Percentiles rank a stretch among this genome's conserved stretches.
phyloP scores from a whole-genome alignment of 2,888 invertebrate genomes.

The Chrysopilus asiliformis region DNA sequence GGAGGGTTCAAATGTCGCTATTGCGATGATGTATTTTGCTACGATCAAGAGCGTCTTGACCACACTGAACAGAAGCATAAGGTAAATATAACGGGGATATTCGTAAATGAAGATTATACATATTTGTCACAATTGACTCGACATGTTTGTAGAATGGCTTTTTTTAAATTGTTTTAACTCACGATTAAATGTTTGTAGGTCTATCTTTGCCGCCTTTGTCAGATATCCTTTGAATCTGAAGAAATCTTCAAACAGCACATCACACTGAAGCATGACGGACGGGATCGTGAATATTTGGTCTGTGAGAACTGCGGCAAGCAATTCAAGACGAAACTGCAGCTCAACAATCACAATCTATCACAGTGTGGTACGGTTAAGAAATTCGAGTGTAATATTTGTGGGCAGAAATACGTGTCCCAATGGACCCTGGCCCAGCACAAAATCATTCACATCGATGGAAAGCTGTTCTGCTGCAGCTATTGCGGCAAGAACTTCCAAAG shows the following conservation, averaged over 20 bases:
- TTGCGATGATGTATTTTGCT: slow-evolving; percentile 27
- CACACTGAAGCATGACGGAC: slow-evolving; percentile 29
- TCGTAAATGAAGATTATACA: no score
- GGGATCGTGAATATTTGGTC: slow-evolving; percentile 29
- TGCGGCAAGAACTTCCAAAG: slow-evolving; percentile 28
- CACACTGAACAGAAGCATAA: slow-evolving; percentile 25
- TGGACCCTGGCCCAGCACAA: slow-evolving; percentile 26
- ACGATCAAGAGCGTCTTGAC: slow-evolving; percentile 25
- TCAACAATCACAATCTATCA: slow-evolving; percentile 28
- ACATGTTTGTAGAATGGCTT: no score
- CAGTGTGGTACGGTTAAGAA: slow-evolving; percentile 36
- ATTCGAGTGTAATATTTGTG: slow-evolving; percentile 31
- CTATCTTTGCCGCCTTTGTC: background rate
- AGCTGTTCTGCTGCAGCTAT: slow-evolving; percentile 27
- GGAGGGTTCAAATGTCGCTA: slow-evolving; percentile 22
- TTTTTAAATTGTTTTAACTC: slow-evolving; percentile 8
- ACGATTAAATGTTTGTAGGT: background rate
- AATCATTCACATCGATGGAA: slow-evolving; percentile 24
- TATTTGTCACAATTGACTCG: background rate
- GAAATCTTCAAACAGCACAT: no score
- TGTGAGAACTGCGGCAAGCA: slow-evolving; percentile 37
- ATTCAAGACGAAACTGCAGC: slow-evolving; percentile 33
- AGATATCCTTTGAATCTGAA: background rate
- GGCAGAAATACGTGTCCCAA: slow-evolving; percentile 24
- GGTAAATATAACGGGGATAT: no score